Percentiles rank a stretch among this genome's conserved stretches.
Evolutionary conservation across 2,888 invertebrate species (phyloP).

Genomic region (Norana najaformis): DNA sequence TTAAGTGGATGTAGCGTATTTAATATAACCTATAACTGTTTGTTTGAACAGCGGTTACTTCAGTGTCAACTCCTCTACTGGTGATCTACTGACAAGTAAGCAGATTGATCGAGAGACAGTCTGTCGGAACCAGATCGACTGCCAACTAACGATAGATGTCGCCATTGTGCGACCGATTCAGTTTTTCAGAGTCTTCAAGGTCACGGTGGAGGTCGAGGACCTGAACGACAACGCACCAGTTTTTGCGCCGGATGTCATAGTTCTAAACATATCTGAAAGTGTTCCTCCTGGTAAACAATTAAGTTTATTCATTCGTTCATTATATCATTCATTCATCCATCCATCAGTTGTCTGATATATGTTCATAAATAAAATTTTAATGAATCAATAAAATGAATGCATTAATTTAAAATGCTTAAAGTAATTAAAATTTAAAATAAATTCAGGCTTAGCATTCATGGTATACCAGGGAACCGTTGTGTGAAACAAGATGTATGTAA

Average conservation of each 20-base stretch:
- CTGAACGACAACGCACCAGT: constrained; percentile 34
- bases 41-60: constrained; percentile 24
- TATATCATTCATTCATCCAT: not conserved
- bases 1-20: too few species aligned
- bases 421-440: too few species aligned
- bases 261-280: constrained; percentile 32
- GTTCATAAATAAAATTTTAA: not conserved
- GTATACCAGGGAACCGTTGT: too few species aligned
- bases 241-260: constrained; percentile 21
- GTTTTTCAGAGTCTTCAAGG: constrained; percentile 24
- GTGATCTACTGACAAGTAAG: constrained; percentile 21
- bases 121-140: constrained; percentile 31
- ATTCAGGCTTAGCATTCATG: too few species aligned
- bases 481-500: too few species aligned
- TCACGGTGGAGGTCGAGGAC: constrained; percentile 24
- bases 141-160: constrained; percentile 14
- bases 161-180: constrained; percentile 25
- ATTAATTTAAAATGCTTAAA: not conserved
- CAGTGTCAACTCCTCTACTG: constrained; percentile 21
- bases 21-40: not conserved
- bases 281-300: constrained; percentile 28
- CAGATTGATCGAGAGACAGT: constrained; percentile 28
- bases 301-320: not conserved
- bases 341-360: not conserved
- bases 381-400: not conserved